Base-by-base conservation (phyloP, 2,113 vertebrate genomes). In the Leptobrachium ailaonicum region DNA sequence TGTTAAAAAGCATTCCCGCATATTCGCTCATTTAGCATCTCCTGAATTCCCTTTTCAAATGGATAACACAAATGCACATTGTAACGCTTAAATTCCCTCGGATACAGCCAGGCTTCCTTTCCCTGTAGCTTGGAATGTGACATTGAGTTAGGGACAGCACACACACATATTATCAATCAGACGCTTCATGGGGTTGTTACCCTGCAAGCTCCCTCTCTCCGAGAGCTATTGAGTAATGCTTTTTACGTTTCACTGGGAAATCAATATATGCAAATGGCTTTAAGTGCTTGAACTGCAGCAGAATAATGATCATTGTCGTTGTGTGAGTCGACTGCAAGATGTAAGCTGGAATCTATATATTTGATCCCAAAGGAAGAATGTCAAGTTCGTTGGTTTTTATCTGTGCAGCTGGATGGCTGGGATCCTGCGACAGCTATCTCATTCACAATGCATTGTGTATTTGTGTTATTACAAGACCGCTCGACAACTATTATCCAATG, bases 271-370 rank as follows among this genome's bases (percentile, higher is more conserved):
- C 74, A 66, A 76, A 76, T 67, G 43, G 40, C 20, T 50, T 66
- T 68, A 76, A 76, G 75, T 76, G 75, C 75, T 68, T 67, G 47
- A 68, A 56, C 40, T 40, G 43, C 32, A 67, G 64, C 10, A 68
- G 75, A 76, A 76, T 75, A 75, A 75, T 76, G 74, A 76, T 76
- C 74, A 43, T 56, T 67, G 45, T 76, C 64, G 54, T 45, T 75
- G 41, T 50, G 44, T 50, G 68, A 64, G 44, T 13, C 47, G 62
- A 50, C 73, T 66, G 20, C 44, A 9, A 75, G 44, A 63, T 66
- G 44, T 67, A 67, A 76, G 54, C 50, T 67, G 74, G 32, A 42
- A 32, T 41, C 63, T 66, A 54, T 32, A 66, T 12, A 32, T 76
- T 32, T 32, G 32, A 20, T 53, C n/a, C 45, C 32, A 12, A 76